Base-by-base conservation (phyloP, 1,140 invertebrate species). In the Dufourea novaeangliae region DNA sequence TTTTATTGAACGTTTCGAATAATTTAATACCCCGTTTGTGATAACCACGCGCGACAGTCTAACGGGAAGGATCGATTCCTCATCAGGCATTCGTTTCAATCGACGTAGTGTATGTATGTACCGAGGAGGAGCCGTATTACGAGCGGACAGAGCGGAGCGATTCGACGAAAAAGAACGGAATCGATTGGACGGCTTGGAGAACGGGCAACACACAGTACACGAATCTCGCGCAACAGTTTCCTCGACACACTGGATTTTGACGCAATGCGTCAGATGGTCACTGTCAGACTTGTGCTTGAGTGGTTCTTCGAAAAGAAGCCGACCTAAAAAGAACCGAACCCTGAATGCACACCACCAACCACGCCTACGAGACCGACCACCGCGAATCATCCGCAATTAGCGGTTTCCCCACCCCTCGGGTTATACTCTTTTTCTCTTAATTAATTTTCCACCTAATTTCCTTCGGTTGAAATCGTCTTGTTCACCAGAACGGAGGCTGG, bases 211-310 rank as follows among this genome's bases (percentile, higher is more conserved):
- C n/a, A 57, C 25, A 27, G 25, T 20, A 20, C 25, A n/a, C 59
- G 37, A 50, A 73, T 57, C 41, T 77, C 69, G 57, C 41, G 46
- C 67, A 68, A 59, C 59, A 78, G 64, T 56, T 70, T 71, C 61
- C 54, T 52, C 67, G 61, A 56, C 54, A 56, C 54, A 76, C 71
- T 64, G 66, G 82, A 76, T 84, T 84, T 83, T 83, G 76, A 83
- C 82, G 81, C 82, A 84, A 79, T 83, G 71, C 82, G 77, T 84
- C 82, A 84, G 50, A 69, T 62, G 44, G 61, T 66, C 25, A 56
- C 77, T 66, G 70, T 64, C 73, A 68, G 56, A 71, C 64, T 72
- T 29, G n/a, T n/a, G 25, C 41, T 64, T 82, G 44, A 69, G 32
- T 37, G 46, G 46, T 70, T 71, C 67, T 61, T 32, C 68, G 68